These are phyloP conservation scores for Platanista minor DNA, from an alignment of 2,113 vertebrate genomes.

Conservation along the genomic window DNA sequence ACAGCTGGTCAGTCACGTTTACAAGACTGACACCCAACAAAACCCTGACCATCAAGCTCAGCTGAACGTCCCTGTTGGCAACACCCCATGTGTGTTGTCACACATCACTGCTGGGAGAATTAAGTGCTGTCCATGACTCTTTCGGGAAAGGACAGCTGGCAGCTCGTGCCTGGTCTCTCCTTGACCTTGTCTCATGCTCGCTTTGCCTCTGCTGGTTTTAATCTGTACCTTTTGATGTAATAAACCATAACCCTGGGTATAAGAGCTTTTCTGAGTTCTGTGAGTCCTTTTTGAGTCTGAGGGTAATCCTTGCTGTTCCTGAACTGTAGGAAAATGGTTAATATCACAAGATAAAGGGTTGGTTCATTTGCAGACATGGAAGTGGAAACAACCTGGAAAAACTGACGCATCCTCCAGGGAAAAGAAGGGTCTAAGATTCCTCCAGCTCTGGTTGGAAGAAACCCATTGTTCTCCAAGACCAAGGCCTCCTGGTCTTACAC, in stretches of 20 bases:
- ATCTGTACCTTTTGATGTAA: neutral
- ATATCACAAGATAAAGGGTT: too few species aligned
- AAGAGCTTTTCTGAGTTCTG: neutral
- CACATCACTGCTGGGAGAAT: too few species aligned
- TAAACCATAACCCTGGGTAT: too few species aligned
- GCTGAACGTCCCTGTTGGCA: neutral
- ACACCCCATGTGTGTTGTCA: too few species aligned
- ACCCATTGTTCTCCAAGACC: neutral
- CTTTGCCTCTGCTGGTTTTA: neutral
- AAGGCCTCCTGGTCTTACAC: neutral
- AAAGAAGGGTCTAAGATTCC: neutral
- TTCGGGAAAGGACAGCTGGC: too few species aligned
- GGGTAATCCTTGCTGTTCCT: too few species aligned
- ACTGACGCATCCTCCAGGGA: neutral
- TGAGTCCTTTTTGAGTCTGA: neutral
- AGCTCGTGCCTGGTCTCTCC: too few species aligned
- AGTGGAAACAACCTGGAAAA: neutral
- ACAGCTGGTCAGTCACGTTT: neutral
- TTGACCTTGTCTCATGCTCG: too few species aligned
- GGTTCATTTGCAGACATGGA: neutral
- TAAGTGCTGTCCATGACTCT: too few species aligned
- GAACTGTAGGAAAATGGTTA: neutral
- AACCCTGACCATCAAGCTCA: neutral
- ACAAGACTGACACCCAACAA: too few species aligned
- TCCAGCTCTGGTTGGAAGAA: neutral